A percentile compares a stretch with the other conserved stretches of the same genome.
phyloP scores from a whole-genome alignment of 1,140 invertebrate genomes.

The Drosophila grimshawi region DNA sequence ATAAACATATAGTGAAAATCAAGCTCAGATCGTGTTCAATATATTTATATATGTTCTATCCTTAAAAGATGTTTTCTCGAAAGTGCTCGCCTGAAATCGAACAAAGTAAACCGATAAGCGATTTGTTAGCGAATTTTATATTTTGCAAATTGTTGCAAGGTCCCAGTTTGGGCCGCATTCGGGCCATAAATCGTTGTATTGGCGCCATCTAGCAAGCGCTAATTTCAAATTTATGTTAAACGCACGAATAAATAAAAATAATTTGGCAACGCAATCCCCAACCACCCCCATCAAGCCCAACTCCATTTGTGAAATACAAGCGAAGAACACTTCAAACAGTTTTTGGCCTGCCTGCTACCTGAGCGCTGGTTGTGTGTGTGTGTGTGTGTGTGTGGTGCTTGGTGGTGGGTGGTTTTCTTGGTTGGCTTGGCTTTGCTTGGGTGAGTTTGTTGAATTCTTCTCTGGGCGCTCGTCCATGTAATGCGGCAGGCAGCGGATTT shows the following conservation, averaged over 20 bases:
- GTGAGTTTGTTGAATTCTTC: slow-evolving; percentile 27
- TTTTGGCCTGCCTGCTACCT: slow-evolving; percentile 53
- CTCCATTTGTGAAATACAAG: not conserved
- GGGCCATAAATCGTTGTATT: slow-evolving; percentile 31
- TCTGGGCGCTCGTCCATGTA: slow-evolving; percentile 45
- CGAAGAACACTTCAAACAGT: slow-evolving; percentile 70
- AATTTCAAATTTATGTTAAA: slow-evolving; percentile 57
- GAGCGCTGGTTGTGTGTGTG: slow-evolving; percentile 1
- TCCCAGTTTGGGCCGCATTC: not conserved
- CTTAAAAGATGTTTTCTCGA: no score
- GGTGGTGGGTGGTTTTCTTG: not conserved
- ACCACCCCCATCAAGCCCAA: not conserved
- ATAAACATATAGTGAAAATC: no score
- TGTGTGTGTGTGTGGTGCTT: not conserved
- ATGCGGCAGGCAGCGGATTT: slow-evolving; percentile 47
- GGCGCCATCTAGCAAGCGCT: slow-evolving; percentile 56
- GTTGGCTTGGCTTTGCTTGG: slow-evolving; percentile 18
- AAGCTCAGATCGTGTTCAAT: no score
- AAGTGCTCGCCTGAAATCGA: not conserved
- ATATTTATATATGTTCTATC: no score
- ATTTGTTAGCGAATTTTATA: slow-evolving; percentile 1
- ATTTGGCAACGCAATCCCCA: slow-evolving; percentile 53
- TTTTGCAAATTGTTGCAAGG: slow-evolving; percentile 7
- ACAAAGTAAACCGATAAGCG: slow-evolving; percentile 2
- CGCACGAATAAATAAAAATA: slow-evolving; percentile 80